phyloP scores from a whole-genome alignment of 2,797 vertebrate genomes.

The Ctenopoma multispine region DNA sequence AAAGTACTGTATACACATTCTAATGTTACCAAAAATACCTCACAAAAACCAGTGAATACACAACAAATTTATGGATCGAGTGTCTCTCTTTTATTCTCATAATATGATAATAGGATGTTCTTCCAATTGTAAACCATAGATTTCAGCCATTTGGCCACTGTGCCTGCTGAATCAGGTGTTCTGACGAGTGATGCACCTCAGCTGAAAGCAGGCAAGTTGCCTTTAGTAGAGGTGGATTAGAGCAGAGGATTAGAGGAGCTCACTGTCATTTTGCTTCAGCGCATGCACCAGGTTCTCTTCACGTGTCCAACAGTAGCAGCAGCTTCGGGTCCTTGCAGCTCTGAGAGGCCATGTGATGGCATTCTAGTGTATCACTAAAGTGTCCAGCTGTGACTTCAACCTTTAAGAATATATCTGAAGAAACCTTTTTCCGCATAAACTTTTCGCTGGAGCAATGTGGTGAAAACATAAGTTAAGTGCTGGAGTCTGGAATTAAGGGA shows the following conservation, averaged over 20 bases:
- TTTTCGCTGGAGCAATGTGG: conserved; percentile 14
- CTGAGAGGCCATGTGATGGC: not conserved
- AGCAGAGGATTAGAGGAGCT: conserved; percentile 64
- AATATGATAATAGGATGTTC: conserved; percentile 59
- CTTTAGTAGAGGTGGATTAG: conserved; percentile 61
- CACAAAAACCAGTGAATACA: conserved; percentile 14
- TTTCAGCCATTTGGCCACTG: conserved; percentile 47
- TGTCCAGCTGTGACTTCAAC: conserved; percentile 33
- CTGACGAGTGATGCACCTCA: conserved; percentile 34
- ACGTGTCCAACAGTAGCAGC: conserved; percentile 27
- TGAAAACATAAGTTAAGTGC: conserved; percentile 10
- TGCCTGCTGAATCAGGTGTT: conserved; percentile 64
- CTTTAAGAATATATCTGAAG: conserved; percentile 26
- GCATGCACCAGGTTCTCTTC: conserved; percentile 43
- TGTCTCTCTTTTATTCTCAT: conserved; percentile 30
- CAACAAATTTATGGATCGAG: not conserved
- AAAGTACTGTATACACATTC: conserved; percentile 1
- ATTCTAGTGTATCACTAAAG: conserved; percentile 17
- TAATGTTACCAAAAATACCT: conserved; percentile 9
- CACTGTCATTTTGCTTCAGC: conserved; percentile 52
- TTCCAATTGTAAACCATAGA: conserved; percentile 30
- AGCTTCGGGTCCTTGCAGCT: conserved; percentile 16
- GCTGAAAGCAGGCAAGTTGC: conserved; percentile 45
- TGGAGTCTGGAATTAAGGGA: not conserved
- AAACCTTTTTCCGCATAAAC: conserved; percentile 12